phyloP scores from a whole-genome alignment of 2,888 invertebrate genomes.

The Oscheius onirici region DNA sequence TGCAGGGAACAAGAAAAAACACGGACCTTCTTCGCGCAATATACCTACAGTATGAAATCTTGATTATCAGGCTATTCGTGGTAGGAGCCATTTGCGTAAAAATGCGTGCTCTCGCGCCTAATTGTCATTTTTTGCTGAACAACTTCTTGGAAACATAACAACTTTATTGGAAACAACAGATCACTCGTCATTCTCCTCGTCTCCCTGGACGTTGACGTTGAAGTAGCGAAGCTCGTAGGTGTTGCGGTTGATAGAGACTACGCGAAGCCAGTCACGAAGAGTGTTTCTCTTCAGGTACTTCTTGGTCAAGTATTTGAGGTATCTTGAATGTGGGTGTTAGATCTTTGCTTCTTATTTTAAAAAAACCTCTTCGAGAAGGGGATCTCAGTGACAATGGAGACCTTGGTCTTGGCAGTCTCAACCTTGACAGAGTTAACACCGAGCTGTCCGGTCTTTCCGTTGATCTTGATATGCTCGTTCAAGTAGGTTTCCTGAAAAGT shows the following conservation, averaged over 20 bases:
- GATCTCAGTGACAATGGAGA: conserved; percentile 87
- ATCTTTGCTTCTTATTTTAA: not conserved
- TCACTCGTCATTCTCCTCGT: conserved; percentile 73
- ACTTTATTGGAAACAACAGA: conserved; percentile 10
- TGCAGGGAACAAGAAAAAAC: no score
- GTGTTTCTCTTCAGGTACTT: conserved; percentile 99
- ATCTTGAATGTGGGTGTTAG: conserved; percentile 76
- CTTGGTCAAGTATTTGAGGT: conserved; percentile 98
- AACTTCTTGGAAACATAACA: conserved; percentile 21
- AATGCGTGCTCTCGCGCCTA: no score
- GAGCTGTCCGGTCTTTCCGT: conserved; percentile 95
- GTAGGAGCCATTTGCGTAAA: no score
- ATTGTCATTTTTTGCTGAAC: no score
- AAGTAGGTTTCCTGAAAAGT: conserved; percentile 75
- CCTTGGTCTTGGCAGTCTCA: conserved; percentile 90
- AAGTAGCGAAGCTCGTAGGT: conserved; percentile 98
- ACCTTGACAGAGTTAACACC: conserved; percentile 90
- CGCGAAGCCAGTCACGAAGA: conserved; percentile 97
- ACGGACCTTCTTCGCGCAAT: no score
- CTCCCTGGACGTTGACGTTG: conserved; percentile 82
- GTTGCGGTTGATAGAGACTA: conserved; percentile 95
- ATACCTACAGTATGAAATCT: no score
- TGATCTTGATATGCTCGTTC: conserved; percentile 81
- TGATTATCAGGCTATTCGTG: no score
- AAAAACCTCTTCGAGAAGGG: conserved; percentile 80